phyloP scores from a whole-genome alignment of 2,113 vertebrate species.

The Otus sunia region DNA sequence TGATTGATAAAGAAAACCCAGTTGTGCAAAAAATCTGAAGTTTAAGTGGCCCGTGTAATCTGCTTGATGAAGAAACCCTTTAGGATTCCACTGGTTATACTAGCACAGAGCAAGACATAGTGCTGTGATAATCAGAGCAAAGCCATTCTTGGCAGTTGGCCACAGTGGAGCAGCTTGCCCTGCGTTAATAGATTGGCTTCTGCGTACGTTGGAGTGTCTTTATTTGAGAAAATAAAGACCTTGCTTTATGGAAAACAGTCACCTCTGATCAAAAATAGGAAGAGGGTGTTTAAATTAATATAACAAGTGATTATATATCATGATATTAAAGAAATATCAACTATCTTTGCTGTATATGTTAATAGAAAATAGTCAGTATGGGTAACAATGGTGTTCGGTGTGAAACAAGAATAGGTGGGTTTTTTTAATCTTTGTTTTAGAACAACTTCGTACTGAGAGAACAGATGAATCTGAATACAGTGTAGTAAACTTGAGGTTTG shows the following conservation, averaged over 20 bases:
- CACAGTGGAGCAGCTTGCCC: background rate
- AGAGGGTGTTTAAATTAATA: background rate
- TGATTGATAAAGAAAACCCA: background rate
- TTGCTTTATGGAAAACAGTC: background rate
- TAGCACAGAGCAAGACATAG: background rate
- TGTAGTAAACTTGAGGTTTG: background rate
- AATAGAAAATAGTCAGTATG: background rate
- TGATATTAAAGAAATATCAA: background rate
- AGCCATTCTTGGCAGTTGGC: background rate
- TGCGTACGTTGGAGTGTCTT: background rate
- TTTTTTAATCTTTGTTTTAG: background rate
- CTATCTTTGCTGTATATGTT: background rate
- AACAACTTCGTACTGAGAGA: background rate
- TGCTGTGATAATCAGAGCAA: background rate
- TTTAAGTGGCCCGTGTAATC: background rate
- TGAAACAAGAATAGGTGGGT: background rate
- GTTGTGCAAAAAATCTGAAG: background rate
- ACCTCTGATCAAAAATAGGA: background rate
- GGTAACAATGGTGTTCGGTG: background rate
- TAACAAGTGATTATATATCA: background rate
- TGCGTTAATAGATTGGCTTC: background rate
- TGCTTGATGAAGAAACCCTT: background rate
- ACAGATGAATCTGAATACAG: background rate
- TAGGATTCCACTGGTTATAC: background rate
- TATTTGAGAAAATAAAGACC: background rate